These are phyloP conservation scores for Sebastolobus altivelis DNA, from an alignment of 2,797 vertebrate species.

Conservation along the genomic window DNA sequence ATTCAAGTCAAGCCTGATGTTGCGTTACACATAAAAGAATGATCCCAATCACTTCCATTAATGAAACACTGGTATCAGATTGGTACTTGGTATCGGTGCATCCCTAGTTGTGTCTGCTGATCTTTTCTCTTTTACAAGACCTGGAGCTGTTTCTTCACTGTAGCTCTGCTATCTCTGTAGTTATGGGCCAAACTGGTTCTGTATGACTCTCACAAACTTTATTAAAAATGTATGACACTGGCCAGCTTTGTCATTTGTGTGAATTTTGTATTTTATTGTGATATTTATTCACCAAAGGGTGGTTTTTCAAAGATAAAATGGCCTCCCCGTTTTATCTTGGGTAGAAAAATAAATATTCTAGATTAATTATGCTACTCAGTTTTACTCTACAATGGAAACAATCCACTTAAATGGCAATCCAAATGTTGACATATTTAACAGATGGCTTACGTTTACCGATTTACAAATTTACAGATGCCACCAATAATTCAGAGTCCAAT, in stretches of 20 bases:
- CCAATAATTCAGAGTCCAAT: constrained; percentile 30
- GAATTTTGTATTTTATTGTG: neutral
- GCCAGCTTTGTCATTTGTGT: constrained; percentile 1
- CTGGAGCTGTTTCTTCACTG: constrained; percentile 49
- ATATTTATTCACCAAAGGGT: no score
- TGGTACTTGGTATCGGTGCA: no score
- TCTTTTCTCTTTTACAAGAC: constrained; percentile 43
- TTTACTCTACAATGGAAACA: neutral
- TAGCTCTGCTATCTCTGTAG: constrained; percentile 59
- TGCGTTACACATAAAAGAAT: no score
- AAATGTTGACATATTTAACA: constrained; percentile 20
- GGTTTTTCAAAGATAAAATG: no score
- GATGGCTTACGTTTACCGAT: constrained; percentile 14
- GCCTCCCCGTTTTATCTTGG: neutral
- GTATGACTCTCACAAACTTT: constrained; percentile 28
- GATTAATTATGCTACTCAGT: neutral
- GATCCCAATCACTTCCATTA: no score
- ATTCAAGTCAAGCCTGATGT: no score
- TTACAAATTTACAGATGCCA: constrained; percentile 18
- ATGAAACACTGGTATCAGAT: no score
- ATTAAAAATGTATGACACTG: constrained; percentile 52
- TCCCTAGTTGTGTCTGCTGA: constrained; percentile 5
- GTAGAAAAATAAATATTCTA: no score
- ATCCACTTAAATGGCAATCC: neutral
- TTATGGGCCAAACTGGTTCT: constrained; percentile 32